Percentiles rank a stretch among this genome's conserved stretches.
These are phyloP conservation scores for Microtus richardsoni DNA, from an alignment of 2,113 vertebrate species.

Conservation along the genomic window DNA sequence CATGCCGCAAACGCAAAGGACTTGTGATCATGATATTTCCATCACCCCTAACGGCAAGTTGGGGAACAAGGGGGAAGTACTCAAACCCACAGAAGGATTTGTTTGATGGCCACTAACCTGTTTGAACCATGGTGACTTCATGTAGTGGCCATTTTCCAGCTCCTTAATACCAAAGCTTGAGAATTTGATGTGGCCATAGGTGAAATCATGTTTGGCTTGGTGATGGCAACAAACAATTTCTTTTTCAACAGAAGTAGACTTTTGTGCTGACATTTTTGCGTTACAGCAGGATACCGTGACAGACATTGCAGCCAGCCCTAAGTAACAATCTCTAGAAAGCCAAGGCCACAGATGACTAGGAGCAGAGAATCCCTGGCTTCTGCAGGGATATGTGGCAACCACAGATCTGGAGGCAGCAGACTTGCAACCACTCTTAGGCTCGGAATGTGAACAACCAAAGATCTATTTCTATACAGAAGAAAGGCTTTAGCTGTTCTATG, in stretches of 20 bases:
- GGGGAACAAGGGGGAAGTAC: neutral
- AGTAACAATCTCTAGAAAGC: neutral
- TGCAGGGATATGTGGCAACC: neutral
- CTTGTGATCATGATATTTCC: neutral
- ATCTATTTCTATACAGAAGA: neutral
- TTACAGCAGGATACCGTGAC: neutral
- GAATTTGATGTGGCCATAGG: neutral
- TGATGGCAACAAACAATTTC: neutral
- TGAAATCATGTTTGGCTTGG: neutral
- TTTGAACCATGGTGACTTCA: constrained; percentile 1
- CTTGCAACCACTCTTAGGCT: neutral
- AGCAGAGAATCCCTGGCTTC: neutral
- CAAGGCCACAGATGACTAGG: neutral
- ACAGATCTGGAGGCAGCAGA: neutral
- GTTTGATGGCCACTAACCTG: neutral
- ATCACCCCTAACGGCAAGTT: constrained; percentile 22
- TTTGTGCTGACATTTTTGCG: neutral
- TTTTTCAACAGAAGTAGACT: neutral
- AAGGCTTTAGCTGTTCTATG: neutral
- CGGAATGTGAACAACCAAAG: neutral
- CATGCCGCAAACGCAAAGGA: constrained; percentile 44
- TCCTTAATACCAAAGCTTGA: neutral
- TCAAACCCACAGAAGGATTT: neutral
- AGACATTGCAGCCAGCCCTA: neutral
- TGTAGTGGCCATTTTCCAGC: neutral